A percentile compares a stretch with the other conserved stretches of the same genome.
Evolutionary conservation across 2,888 invertebrate species (phyloP).

Genomic region (Orthosia cruda): DNA sequence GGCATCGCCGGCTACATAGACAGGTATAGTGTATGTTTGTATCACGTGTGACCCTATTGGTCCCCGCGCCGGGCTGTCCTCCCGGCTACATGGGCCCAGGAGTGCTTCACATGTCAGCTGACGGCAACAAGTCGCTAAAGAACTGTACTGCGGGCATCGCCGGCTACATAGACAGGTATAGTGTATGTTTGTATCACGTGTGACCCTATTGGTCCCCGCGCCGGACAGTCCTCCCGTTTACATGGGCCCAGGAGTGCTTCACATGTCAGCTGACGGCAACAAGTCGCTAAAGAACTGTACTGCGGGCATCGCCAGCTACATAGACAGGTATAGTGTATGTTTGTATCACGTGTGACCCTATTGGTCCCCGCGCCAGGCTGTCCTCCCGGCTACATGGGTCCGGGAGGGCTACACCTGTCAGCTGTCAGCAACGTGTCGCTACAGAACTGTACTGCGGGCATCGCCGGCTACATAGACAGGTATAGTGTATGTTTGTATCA

Average conservation of each 20-base stretch:
- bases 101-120: constrained; percentile 92
- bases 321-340: no score
- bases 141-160: constrained; percentile 97
- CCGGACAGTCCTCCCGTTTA: no score
- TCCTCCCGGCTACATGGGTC: constrained; percentile 96
- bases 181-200: background rate
- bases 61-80: constrained; percentile 95
- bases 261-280: no score
- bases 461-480: no score
- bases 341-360: no score
- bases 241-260: no score
- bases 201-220: no score
- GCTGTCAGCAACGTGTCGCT: constrained; percentile 84
- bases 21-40: no score
- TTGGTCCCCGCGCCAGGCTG: constrained; percentile 94
- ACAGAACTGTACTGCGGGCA: constrained; percentile 96
- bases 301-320: no score
- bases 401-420: constrained; percentile 94
- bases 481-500: no score
- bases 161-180: constrained; percentile 94
- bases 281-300: no score
- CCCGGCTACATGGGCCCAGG: constrained; percentile 96
- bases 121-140: constrained; percentile 82
- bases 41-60: no score
- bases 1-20: constrained; percentile 96